Percentiles rank a stretch among this genome's conserved stretches.
phyloP scores from a whole-genome alignment of 2,113 vertebrate genomes.

The Oreochromis spilurus region DNA sequence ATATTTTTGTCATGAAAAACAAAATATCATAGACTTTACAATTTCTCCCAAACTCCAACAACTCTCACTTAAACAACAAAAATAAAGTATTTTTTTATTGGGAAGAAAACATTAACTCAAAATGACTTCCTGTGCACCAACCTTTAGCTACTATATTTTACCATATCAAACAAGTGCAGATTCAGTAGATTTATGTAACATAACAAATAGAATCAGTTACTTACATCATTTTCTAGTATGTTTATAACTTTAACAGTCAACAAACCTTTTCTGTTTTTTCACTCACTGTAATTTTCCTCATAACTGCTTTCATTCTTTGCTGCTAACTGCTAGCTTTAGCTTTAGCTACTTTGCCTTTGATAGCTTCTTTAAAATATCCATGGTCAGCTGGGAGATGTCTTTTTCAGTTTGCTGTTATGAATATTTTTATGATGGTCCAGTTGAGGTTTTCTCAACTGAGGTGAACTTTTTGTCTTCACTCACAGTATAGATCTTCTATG shows the following conservation, averaged over 20 bases:
- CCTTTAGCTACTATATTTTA: not conserved
- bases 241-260: not conserved
- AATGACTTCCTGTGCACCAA: not conserved
- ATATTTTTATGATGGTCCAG: not conserved
- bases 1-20: not conserved
- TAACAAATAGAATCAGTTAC: not conserved
- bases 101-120: not conserved
- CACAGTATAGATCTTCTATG: not conserved
- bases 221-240: not conserved
- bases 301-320: not conserved
- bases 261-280: not conserved
- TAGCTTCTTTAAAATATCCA: not conserved
- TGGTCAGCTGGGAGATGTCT: not conserved
- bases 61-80: not conserved
- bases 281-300: not conserved
- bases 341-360: not conserved
- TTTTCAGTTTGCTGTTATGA: not conserved
- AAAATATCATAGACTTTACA: not conserved
- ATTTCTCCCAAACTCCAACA: not conserved
- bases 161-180: not conserved
- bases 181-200: not conserved
- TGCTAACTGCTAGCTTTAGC: not conserved
- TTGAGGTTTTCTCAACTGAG: not conserved
- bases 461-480: not conserved
- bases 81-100: not conserved